phyloP scores from a whole-genome alignment of 2,888 invertebrate genomes.

The Deilephila elpenor region DNA sequence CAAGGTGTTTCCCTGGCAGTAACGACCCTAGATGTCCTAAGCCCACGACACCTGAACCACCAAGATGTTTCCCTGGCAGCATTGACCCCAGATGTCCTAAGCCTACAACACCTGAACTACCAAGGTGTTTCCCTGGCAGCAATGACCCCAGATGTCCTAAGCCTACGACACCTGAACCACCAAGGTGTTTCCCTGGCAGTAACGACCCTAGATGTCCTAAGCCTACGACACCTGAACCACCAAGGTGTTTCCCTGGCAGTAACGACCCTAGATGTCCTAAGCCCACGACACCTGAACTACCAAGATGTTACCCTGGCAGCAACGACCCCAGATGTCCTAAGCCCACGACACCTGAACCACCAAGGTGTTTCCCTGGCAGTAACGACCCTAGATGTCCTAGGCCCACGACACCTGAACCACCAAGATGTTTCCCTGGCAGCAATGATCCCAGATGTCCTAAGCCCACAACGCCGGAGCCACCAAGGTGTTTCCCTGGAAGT shows the following conservation, averaged over 20 bases:
- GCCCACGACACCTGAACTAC: constrained; percentile 34
- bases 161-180: constrained; percentile 43
- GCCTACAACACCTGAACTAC: constrained; percentile 41
- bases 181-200: constrained; percentile 54
- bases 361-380: constrained; percentile 58
- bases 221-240: constrained; percentile 43
- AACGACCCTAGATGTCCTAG: constrained; percentile 53
- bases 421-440: constrained; percentile 45
- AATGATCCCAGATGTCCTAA: constrained; percentile 52
- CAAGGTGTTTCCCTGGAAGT: constrained; percentile 44
- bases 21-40: constrained; percentile 42
- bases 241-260: constrained; percentile 50
- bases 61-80: constrained; percentile 39
- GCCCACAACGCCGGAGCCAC: constrained; percentile 50
- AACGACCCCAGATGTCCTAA: constrained; percentile 43
- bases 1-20: constrained; percentile 48
- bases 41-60: constrained; percentile 27
- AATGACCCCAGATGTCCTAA: constrained; percentile 53
- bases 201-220: constrained; percentile 50
- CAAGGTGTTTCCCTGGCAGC: constrained; percentile 40
- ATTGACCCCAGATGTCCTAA: constrained; percentile 55
- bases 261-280: constrained; percentile 50
- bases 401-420: constrained; percentile 49
- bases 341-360: constrained; percentile 46
- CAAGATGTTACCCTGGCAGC: constrained; percentile 48